Conservation (phyloP, 2,888 invertebrate genomes). For the Quadriops clusia region DNA sequence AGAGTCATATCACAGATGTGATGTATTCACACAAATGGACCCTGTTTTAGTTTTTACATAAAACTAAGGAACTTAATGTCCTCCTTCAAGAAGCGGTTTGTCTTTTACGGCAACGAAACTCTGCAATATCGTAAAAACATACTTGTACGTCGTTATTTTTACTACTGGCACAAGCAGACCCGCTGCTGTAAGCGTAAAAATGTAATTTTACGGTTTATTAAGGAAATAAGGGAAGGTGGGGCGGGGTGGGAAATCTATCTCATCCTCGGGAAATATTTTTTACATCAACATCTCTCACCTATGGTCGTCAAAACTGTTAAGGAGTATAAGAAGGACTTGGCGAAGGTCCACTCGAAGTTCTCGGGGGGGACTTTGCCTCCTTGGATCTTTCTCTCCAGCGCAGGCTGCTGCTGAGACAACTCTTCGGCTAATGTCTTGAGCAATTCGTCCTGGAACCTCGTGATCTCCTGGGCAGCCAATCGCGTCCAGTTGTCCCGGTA, state of each 20-base stretch:
- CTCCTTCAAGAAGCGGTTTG: too few relatives aligned
- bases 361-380: conserved; percentile 34
- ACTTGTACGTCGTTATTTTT: too few relatives aligned
- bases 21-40: too few relatives aligned
- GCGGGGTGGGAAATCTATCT: neutral
- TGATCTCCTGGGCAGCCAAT: conserved; percentile 64
- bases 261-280: too few relatives aligned
- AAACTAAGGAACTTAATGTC: too few relatives aligned
- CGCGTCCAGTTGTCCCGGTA: conserved; percentile 85
- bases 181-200: neutral
- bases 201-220: neutral
- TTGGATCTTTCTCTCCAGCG: conserved; percentile 31
- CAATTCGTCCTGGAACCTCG: conserved; percentile 61
- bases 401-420: conserved; percentile 39
- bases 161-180: too few relatives aligned
- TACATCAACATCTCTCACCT: conserved; percentile 47
- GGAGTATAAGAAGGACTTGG: conserved; percentile 86
- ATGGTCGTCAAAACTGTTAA: conserved; percentile 88
- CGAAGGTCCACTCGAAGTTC: conserved; percentile 74
- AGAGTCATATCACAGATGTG: too few relatives aligned
- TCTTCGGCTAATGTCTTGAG: conserved; percentile 69
- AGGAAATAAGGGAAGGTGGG: neutral
- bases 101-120: too few relatives aligned
- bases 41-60: too few relatives aligned
- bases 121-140: too few relatives aligned